A percentile compares a stretch with the other conserved stretches of the same genome.
phyloP scores from a whole-genome alignment of 2,797 vertebrate species.

The Falco novaeseelandiae region DNA sequence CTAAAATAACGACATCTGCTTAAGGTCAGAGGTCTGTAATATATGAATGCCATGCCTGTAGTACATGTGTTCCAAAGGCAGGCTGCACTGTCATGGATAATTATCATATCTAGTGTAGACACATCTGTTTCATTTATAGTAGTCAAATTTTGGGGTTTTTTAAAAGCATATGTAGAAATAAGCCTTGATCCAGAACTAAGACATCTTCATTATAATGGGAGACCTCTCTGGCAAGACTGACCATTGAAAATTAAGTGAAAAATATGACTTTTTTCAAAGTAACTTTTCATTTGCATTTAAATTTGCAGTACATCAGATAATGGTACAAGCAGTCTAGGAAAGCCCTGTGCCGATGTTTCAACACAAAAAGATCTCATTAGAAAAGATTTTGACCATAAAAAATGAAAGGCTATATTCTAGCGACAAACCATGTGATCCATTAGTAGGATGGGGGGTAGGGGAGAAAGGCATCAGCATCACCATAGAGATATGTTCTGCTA shows the following conservation, averaged over 20 bases:
- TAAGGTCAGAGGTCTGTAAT: constrained; percentile 46
- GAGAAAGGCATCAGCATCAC: background rate
- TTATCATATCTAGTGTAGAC: background rate
- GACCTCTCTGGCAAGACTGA: background rate
- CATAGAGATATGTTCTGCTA: background rate
- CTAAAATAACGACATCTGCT: constrained; percentile 42
- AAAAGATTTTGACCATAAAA: background rate
- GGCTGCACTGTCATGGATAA: constrained; percentile 15
- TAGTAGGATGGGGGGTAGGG: background rate
- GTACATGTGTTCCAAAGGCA: background rate
- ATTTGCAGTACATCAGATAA: background rate
- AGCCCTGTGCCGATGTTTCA: background rate
- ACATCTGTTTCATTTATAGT: background rate
- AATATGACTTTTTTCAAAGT: background rate
- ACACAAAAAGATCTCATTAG: background rate
- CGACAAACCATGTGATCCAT: background rate
- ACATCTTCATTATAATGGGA: background rate
- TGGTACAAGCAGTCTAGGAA: background rate
- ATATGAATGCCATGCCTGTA: background rate
- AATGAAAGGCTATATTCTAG: background rate
- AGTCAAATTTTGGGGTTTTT: background rate
- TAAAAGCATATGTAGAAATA: background rate
- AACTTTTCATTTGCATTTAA: constrained; percentile 16
- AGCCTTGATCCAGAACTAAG: background rate
- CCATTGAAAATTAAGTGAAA: background rate